These are phyloP conservation scores for Melinopterus prodromus DNA, from an alignment of 2,888 invertebrate species.

Conservation along the genomic window DNA sequence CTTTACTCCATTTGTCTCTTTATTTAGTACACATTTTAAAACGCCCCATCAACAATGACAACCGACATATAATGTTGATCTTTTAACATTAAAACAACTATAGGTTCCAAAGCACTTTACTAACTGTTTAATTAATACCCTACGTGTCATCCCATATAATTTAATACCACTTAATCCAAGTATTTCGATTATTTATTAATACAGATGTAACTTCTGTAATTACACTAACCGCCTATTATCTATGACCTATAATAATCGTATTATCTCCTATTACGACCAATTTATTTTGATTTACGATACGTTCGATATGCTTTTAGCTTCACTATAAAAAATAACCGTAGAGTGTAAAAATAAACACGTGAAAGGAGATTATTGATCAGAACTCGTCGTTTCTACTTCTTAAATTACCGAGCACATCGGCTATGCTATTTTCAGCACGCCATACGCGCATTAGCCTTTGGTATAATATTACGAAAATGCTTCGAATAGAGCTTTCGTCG, in stretches of 20 bases:
- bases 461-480: slow-evolving; percentile 1
- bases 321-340: not conserved
- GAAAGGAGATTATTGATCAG: not conserved
- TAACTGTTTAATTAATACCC: no score
- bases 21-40: no score
- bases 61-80: no score
- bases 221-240: not conserved
- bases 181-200: not conserved
- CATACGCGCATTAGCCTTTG: slow-evolving; percentile 17
- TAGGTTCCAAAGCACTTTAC: no score
- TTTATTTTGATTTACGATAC: not conserved
- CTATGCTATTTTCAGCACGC: slow-evolving; percentile 23
- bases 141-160: no score
- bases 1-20: no score
- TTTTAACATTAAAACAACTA: no score
- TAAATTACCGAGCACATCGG: slow-evolving; percentile 23
- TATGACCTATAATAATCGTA: not conserved
- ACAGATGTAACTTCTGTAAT: not conserved
- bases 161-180: not conserved
- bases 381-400: slow-evolving; percentile 19
- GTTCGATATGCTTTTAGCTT: not conserved
- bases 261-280: not conserved
- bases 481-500: not conserved
- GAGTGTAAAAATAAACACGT: not conserved
- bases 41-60: no score